Conservation (phyloP, 2,888 invertebrate species). For the Dinocampus coccinellae region DNA sequence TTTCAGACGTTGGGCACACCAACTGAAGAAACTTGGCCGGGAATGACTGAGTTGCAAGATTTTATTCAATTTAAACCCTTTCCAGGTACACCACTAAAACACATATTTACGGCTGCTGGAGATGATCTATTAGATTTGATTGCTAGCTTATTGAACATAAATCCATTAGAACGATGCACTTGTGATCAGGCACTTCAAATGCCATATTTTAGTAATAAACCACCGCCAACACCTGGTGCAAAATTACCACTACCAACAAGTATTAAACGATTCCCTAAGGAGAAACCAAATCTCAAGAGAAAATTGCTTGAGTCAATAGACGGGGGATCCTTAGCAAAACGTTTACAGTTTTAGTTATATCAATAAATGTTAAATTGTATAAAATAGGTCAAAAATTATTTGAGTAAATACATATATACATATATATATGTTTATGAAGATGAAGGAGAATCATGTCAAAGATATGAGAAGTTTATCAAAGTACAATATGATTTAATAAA, state of each 20-base stretch:
- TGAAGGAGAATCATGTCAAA: background rate
- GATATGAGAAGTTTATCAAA: background rate
- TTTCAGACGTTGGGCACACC: constrained; percentile 85
- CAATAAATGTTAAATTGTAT: background rate
- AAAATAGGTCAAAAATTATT: background rate
- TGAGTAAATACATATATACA: background rate
- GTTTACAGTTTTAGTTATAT: constrained; percentile 74
- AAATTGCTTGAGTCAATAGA: constrained; percentile 81
- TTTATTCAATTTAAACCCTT: constrained; percentile 93
- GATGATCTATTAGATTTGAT: constrained; percentile 91
- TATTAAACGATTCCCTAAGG: constrained; percentile 74
- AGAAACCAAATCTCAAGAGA: constrained; percentile 81
- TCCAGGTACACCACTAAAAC: constrained; percentile 85
- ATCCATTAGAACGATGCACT: constrained; percentile 85
- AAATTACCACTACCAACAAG: constrained; percentile 83
- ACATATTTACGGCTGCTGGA: constrained; percentile 95
- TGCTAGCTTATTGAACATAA: constrained; percentile 81
- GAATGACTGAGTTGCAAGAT: constrained; percentile 84
- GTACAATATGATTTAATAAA: background rate
- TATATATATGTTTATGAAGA: background rate
- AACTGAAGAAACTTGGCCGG: constrained; percentile 92
- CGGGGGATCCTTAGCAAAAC: constrained; percentile 78
- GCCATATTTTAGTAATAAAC: constrained; percentile 92
- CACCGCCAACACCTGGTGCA: constrained; percentile 86
- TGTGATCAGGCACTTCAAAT: constrained; percentile 89